Evolutionary conservation across 2,888 invertebrate species (phyloP), one percentile per base, ranked within the genome.

Genomic region (Chymomyza caudatula): DNA sequence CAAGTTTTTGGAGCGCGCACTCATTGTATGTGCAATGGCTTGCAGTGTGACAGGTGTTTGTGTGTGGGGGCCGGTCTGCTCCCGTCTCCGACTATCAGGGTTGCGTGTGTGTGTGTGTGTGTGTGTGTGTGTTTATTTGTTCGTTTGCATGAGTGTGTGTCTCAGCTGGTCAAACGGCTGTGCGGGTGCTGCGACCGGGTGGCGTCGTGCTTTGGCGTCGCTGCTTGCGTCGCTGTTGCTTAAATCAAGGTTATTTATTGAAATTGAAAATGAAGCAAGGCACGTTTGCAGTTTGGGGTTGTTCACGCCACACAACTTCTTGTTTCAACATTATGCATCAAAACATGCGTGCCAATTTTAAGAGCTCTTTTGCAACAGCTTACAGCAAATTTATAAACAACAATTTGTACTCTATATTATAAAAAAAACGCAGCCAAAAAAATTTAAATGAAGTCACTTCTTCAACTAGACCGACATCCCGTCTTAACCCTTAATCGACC

Each of bases 171-270:
- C 78, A 84, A 82, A 82, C 68, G 56, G 53, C 53, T 69, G 68
- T 69, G 73, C 63, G 69, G 71, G 67, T 71, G 77, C 29, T 51
- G 65, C 54, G 67, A 11, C 23, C 43, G 58, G 67, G 67, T 63
- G 76, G 63, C 61, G 60, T 65, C 49, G 29, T 52, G 22, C 58
- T 65, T 47, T 25, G 64, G 56, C 71, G 56, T 65, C 74, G 70
- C 75, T 69, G 77, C 57, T 68, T 64, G 60, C 81, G 80, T 66
- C 77, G 82, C 72, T 68, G 82, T 56, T 71, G 80, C 80, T 84
- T 85, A 87, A 87, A 87, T 87, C 87, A 87, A 87, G 87, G 87
- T 87, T 87, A 87, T 87, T 87, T 83, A 83, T 83, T 83, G 85
- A 85, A 85, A 83, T 83, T 83, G 82, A 83, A 85, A 83, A 83